Conservation (phyloP, 1,140 invertebrate species). For the Nebria ingens region DNA sequence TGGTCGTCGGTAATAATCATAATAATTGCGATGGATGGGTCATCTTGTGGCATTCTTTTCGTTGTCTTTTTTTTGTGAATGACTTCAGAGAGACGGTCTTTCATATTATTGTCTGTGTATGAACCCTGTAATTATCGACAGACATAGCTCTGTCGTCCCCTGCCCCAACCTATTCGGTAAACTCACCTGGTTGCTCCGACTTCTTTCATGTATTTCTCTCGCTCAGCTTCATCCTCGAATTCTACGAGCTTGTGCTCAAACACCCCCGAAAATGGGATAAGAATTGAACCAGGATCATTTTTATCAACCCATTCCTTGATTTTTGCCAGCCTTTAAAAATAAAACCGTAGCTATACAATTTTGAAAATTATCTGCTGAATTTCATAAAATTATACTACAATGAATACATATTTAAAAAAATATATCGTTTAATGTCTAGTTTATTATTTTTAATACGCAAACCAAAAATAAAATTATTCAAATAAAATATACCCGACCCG, state of each 20-base stretch:
- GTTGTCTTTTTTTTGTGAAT: constrained; percentile 16
- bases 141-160: constrained; percentile 9
- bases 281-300: constrained; percentile 83
- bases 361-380: too few species aligned
- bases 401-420: too few species aligned
- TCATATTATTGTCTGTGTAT: constrained; percentile 9
- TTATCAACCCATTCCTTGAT: constrained; percentile 99
- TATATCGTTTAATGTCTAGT: too few species aligned
- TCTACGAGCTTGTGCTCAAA: constrained; percentile 83
- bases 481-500: too few species aligned
- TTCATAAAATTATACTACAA: too few species aligned
- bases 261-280: constrained; percentile 92
- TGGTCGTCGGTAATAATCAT: constrained; percentile 18
- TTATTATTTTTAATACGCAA: too few species aligned
- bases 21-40: constrained; percentile 14
- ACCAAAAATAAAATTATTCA: too few species aligned
- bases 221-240: constrained; percentile 55
- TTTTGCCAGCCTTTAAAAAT: constrained; percentile 94
- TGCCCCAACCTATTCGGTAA: neutral
- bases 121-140: constrained; percentile 26
- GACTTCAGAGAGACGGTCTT: constrained; percentile 11
- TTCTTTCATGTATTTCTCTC: constrained; percentile 68
- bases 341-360: too few species aligned
- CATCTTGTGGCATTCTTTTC: constrained; percentile 15
- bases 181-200: constrained; percentile 64